Percentiles rank a stretch among this genome's conserved stretches.
Evolutionary conservation across 2,888 invertebrate species (phyloP).

Genomic region (Noctua fimbriata): DNA sequence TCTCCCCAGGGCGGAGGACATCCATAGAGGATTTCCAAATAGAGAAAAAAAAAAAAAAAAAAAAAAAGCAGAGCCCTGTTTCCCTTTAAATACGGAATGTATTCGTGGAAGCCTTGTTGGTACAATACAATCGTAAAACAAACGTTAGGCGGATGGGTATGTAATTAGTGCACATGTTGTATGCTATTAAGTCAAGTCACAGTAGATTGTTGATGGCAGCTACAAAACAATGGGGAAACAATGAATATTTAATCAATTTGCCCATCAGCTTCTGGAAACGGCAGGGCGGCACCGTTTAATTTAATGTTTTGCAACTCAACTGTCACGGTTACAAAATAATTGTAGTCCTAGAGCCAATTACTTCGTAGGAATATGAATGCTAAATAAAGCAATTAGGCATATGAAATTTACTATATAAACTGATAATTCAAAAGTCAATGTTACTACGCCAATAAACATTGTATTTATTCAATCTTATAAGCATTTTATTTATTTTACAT

Average conservation of each 20-base stretch:
- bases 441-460: background rate
- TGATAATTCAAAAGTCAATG: no score
- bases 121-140: conserved; percentile 5
- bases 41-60: no score
- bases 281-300: conserved; percentile 25
- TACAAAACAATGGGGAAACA: conserved; percentile 11
- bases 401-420: conserved; percentile 1
- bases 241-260: conserved; percentile 33
- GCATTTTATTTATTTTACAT: background rate
- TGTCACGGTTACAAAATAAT: conserved; percentile 35
- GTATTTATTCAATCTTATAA: background rate
- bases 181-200: conserved; percentile 13
- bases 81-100: background rate
- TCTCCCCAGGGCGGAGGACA: no score
- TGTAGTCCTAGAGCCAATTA: conserved; percentile 8
- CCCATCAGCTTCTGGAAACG: conserved; percentile 11
- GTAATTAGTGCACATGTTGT: conserved; percentile 17
- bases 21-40: no score
- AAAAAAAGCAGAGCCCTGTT: no score
- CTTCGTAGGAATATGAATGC: conserved; percentile 6
- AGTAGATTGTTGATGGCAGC: conserved; percentile 6
- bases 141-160: conserved; percentile 2
- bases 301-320: conserved; percentile 29
- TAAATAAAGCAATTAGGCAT: conserved; percentile 11
- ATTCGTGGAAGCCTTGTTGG: conserved; percentile 21